Evolutionary conservation across 2,113 vertebrate species (phyloP), one percentile per base, ranked within the genome.

Genomic region (Psittacula cyanocephala): DNA sequence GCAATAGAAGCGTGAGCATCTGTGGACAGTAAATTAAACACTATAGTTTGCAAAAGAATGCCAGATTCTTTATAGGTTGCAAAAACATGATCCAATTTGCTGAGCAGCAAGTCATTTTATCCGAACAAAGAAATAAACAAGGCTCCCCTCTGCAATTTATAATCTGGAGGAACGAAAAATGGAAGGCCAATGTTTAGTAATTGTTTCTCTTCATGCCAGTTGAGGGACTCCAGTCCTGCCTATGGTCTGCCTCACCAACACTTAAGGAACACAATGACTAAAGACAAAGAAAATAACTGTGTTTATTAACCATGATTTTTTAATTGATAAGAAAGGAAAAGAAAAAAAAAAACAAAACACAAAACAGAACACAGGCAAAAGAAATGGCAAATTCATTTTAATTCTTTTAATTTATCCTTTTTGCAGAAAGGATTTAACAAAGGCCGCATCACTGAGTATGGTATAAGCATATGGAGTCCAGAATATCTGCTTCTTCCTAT

Each of bases 141-240:
- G 84, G 27, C 39, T 91, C 10, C 29, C 3, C 39, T 71, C 50
- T 84, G 41, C 57, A 85, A 25, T 81, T 96, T 76, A 65, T 91
- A 65, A 65, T 81, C 68, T 91, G 68, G n/a, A 84, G 64, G 86
- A 92, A 88, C 74, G 72, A 92, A 78, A 88, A 86, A 86, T 19
- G 46, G 52, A 50, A 72, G 39, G 78, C 47, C 62, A 91, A 19
- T 17, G 37, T 82, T 88, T 75, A 68, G 44, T 76, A 79, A 72
- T 33, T 91, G 27, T 85, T 96, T 85, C 29, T 81, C 28, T 84
- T 94, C 79, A 82, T 88, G 81, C 44, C 74, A 37, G 33, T 69
- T 87, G 47, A 57, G 60, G 16, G 62, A 57, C 23, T 64, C 16
- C 35, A 69, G 23, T 76, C 70, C 49, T 49, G 6, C 52, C 37